Evolutionary conservation across 2,797 vertebrate genomes (phyloP).

Genomic region (Euthynnus affinis): DNA sequence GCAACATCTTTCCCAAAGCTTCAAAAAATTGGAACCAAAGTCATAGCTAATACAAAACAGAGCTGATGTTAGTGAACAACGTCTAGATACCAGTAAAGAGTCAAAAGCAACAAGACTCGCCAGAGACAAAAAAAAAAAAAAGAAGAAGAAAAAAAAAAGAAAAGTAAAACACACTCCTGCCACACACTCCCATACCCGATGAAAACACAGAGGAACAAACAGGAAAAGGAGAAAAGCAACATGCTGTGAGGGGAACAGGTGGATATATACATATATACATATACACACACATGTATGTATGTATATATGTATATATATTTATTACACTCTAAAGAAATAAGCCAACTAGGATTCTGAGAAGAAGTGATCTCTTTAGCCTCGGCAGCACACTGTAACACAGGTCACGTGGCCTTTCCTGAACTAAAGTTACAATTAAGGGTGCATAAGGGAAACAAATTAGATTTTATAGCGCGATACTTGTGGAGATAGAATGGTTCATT

Average conservation of each 20-base stretch:
- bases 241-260: conserved; percentile 69
- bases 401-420: conserved; percentile 40
- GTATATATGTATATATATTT: conserved; percentile 59
- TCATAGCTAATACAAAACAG: conserved; percentile 79
- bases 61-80: conserved; percentile 81
- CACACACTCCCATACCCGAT: conserved; percentile 52
- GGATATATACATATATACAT: conserved; percentile 56
- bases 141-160: conserved; percentile 10
- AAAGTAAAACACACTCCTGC: conserved; percentile 50
- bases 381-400: conserved; percentile 22
- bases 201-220: conserved; percentile 56
- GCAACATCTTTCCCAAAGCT: conserved; percentile 74
- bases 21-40: conserved; percentile 76
- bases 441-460: conserved; percentile 1
- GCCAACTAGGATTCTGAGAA: conserved; percentile 39
- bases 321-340: conserved; percentile 66
- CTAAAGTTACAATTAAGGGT: conserved; percentile 12
- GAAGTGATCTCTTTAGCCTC: conserved; percentile 21
- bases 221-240: conserved; percentile 58
- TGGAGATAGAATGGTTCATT: not conserved
- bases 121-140: conserved; percentile 29
- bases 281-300: no score
- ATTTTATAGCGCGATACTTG: conserved; percentile 7
- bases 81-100: conserved; percentile 71
- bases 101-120: conserved; percentile 60